These are phyloP conservation scores for Sturmia bella DNA, from an alignment of 2,888 invertebrate species.

Conservation along the genomic window DNA sequence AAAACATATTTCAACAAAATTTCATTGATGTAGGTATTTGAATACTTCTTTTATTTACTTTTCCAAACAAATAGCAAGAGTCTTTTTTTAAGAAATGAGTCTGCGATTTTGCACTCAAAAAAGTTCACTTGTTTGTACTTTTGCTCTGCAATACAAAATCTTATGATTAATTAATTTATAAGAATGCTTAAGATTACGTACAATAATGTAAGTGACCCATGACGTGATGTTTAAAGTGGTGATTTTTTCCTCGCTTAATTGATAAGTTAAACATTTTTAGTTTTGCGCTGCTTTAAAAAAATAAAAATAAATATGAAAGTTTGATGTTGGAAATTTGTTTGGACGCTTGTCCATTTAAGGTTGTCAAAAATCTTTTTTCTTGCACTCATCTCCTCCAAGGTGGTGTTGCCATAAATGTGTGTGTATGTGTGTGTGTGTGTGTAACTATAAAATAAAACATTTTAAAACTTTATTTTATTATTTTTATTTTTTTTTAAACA, in stretches of 20 bases:
- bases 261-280: background rate
- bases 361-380: constrained; percentile 58
- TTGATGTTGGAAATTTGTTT: constrained; percentile 54
- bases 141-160: too few relatives aligned
- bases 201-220: too few relatives aligned
- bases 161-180: too few relatives aligned
- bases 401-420: constrained; percentile 28
- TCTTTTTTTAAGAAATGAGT: too few relatives aligned
- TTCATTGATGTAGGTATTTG: too few relatives aligned
- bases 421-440: too few relatives aligned
- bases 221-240: constrained; percentile 20
- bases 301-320: constrained; percentile 51
- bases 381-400: constrained; percentile 32
- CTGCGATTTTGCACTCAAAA: too few relatives aligned
- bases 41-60: too few relatives aligned
- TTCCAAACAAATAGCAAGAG: too few relatives aligned
- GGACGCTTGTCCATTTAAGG: constrained; percentile 65
- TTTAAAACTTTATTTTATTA: constrained; percentile 57
- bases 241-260: background rate
- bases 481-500: constrained; percentile 31
- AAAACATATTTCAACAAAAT: too few relatives aligned
- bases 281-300: background rate
- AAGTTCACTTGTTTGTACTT: too few relatives aligned
- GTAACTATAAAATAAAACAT: constrained; percentile 36
- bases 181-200: too few relatives aligned